Percentiles rank a stretch among this genome's conserved stretches.
phyloP scores from a whole-genome alignment of 2,797 vertebrate species.

The Lacerta viridis region DNA sequence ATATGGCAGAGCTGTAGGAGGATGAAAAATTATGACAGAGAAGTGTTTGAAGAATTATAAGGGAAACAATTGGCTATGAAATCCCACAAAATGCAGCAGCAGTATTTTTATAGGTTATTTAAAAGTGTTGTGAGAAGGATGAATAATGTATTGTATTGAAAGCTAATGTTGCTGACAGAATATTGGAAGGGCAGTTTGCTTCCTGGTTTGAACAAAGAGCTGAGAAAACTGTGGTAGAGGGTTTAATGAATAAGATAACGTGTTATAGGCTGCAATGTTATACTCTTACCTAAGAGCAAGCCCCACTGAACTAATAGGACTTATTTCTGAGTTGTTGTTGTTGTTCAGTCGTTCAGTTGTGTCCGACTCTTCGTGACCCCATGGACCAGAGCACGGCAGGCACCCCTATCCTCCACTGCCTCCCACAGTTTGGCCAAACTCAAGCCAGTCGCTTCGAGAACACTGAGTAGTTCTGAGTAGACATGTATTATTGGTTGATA shows the following conservation, averaged over 20 bases:
- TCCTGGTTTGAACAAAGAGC: not conserved
- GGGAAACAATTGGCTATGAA: slow-evolving; percentile 29
- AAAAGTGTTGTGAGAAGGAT: not conserved
- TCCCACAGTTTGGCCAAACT: no score
- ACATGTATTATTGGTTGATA: not conserved
- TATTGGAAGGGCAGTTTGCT: not conserved
- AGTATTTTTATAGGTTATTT: not conserved
- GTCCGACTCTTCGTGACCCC: no score
- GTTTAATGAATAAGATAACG: slow-evolving; percentile 14
- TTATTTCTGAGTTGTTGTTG: not conserved
- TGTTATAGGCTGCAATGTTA: not conserved
- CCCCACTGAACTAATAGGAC: not conserved
- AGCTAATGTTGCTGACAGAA: slow-evolving; percentile 15
- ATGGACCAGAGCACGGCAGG: no score
- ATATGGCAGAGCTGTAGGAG: slow-evolving; percentile 1
- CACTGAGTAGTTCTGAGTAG: not conserved
- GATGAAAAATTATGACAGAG: not conserved
- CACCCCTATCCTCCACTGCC: no score
- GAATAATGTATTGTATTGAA: not conserved
- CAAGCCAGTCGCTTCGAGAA: no score
- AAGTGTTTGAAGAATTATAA: slow-evolving; percentile 22
- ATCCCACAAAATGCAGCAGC: slow-evolving; percentile 22
- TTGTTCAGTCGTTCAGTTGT: no score
- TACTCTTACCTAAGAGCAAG: not conserved
- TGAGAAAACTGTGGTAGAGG: slow-evolving; percentile 5